Evolutionary conservation across 2,113 vertebrate genomes (phyloP).

Genomic region (Ceuthmochares aereus): DNA sequence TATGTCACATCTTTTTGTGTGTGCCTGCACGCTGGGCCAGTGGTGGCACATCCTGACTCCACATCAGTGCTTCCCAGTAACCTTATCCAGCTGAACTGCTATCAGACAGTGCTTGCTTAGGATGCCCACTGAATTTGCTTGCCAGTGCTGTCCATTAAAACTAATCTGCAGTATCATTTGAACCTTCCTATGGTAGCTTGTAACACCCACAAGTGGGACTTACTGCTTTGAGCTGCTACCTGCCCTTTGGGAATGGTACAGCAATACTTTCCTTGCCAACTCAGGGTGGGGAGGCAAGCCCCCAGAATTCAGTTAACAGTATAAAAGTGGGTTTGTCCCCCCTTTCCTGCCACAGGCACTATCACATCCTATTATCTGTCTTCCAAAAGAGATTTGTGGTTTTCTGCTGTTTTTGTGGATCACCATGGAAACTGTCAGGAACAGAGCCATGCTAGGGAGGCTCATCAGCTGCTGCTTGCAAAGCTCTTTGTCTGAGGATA

Average conservation of each 20-base stretch:
- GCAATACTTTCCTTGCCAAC: not conserved
- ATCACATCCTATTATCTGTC: not conserved
- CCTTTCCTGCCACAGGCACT: not conserved
- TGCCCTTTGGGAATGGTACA: not conserved
- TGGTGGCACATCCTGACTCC: not conserved
- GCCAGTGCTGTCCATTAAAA: not conserved
- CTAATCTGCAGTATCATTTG: not conserved
- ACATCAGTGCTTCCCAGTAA: not conserved
- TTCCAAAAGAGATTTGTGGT: not conserved
- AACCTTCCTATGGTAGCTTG: not conserved
- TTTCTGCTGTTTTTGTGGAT: not conserved
- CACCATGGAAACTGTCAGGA: conserved; percentile 31
- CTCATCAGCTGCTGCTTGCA: not conserved
- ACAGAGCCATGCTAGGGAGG: not conserved
- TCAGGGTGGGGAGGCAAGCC: not conserved
- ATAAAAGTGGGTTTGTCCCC: not conserved
- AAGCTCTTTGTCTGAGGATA: not conserved
- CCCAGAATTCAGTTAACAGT: not conserved
- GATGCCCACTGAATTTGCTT: not conserved
- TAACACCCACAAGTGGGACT: not conserved
- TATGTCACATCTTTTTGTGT: not conserved
- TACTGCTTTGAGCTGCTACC: not conserved
- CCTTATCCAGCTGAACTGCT: not conserved
- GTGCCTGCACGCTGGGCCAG: not conserved
- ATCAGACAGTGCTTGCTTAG: not conserved